Base-by-base conservation (phyloP, 2,113 vertebrate genomes). In the Alethe castanea region DNA sequence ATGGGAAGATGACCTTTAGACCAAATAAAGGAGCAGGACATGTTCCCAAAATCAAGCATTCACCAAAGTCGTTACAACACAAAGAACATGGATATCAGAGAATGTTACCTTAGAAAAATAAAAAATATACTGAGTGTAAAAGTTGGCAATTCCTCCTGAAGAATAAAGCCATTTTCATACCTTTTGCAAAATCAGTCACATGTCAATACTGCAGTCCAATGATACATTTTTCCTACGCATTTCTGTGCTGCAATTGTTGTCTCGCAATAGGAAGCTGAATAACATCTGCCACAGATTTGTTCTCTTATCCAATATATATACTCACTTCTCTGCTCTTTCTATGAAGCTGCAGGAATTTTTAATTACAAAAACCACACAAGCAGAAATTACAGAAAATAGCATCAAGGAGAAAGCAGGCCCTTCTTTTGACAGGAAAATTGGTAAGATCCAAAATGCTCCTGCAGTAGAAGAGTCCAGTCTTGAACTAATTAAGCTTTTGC, bases 1-100 rank as follows among this genome's bases (percentile, higher is more conserved):
- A 96, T 73, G 72, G 77, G 92, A 95, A 93, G 52, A 50, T 53
- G 79, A 94, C 79, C 79, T 86, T 70, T 48, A 73, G 64, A 44
- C 33, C 76, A 88, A 90, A 45, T 6, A 47, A 94, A 80, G 36
- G 28, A 90, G 45, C 22, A 82, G 35, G 29, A 77, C 12, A 5
- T 19, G 38, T 52, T 93, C 70, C 64, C 42, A 80, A 83, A 86
- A 59, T 0, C 11, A 80, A 86, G 59, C 40, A 31, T 18, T 45
- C 19, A 26, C 16, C 9, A 0, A 92, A 69, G 71, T 38, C 11
- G 2, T 40, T 6, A 8, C 7, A 92, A 79, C 10, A 57, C 24
- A 67, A 67, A 72, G 36, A 81, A 69, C 7, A 44, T 3, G 26
- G 60, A 33, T 19, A 81, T 7, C 48, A 76, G 65, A 79, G 33